Conservation (phyloP, 2,113 vertebrate species). For the Aspidoscelis tigris region DNA sequence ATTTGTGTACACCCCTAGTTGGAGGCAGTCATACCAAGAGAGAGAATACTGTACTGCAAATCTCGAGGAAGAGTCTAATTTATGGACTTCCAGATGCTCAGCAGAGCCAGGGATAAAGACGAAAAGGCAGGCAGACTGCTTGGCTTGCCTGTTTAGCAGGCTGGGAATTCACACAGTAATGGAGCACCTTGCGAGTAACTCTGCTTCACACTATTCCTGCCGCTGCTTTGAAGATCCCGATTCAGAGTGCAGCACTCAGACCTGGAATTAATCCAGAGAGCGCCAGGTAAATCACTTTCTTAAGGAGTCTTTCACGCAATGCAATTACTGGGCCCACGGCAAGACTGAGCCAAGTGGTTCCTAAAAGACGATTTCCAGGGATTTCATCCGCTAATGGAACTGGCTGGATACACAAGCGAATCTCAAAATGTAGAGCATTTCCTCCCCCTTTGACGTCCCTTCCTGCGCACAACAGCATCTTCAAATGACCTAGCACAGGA, state of each 20-base stretch:
- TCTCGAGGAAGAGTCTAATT: too few species aligned
- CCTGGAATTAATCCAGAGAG: conserved; percentile 7
- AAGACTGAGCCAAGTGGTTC: background rate
- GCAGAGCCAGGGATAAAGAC: too few species aligned
- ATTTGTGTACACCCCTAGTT: too few species aligned
- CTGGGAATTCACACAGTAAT: background rate
- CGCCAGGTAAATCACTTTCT: background rate
- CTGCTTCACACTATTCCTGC: too few species aligned
- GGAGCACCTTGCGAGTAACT: background rate
- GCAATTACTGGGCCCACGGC: background rate
- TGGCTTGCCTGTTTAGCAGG: too few species aligned
- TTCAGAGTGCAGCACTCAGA: background rate
- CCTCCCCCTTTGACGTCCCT: background rate
- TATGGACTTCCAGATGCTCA: too few species aligned
- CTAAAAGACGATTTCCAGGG: background rate
- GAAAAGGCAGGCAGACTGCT: too few species aligned
- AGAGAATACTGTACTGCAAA: too few species aligned
- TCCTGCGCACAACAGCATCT: background rate
- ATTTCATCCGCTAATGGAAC: background rate
- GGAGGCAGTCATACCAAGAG: too few species aligned
- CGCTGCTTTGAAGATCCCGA: background rate
- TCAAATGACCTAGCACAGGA: background rate
- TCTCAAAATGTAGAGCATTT: background rate
- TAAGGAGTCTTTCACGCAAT: background rate
- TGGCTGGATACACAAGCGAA: background rate